Evolutionary conservation across 2,888 invertebrate genomes (phyloP).

Genomic region (Allacma fusca): DNA sequence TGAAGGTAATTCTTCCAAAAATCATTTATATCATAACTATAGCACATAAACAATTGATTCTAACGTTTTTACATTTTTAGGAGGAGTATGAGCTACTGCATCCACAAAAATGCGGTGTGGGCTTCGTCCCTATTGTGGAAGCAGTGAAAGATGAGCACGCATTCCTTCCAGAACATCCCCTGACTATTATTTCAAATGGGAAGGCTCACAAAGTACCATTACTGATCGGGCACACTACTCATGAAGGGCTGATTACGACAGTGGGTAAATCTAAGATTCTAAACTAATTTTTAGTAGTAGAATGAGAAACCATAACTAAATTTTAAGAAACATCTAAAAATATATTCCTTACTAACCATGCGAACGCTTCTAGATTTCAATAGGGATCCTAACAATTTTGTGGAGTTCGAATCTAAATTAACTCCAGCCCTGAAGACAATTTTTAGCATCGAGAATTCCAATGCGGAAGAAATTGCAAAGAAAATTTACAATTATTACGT

Average conservation of each 20-base stretch:
- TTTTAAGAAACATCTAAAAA: not conserved
- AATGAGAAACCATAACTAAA: not conserved
- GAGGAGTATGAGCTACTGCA: not conserved
- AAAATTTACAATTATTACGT: constrained; percentile 6
- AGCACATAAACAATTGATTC: too few species aligned
- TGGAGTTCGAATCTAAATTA: constrained; percentile 6
- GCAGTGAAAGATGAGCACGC: constrained; percentile 25
- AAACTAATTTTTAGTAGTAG: not conserved
- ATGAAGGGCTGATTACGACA: constrained; percentile 5
- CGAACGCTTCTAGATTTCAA: too few species aligned
- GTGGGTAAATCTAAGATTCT: not conserved
- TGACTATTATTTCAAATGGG: not conserved
- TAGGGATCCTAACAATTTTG: not conserved
- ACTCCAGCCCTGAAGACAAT: not conserved
- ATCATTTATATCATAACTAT: not conserved
- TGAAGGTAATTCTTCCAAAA: not conserved
- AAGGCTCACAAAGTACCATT: constrained; percentile 14
- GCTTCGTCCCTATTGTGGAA: constrained; percentile 18
- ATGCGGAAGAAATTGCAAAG: not conserved
- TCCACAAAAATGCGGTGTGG: constrained; percentile 4
- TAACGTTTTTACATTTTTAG: not conserved
- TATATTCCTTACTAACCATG: not conserved
- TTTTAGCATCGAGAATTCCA: not conserved
- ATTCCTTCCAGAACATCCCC: constrained; percentile 5
- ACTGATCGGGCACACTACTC: constrained; percentile 20